Percentiles rank a stretch among this genome's conserved stretches.
These are phyloP conservation scores for Monochamus alternatus DNA, from an alignment of 2,888 invertebrate genomes.

Conservation along the genomic window DNA sequence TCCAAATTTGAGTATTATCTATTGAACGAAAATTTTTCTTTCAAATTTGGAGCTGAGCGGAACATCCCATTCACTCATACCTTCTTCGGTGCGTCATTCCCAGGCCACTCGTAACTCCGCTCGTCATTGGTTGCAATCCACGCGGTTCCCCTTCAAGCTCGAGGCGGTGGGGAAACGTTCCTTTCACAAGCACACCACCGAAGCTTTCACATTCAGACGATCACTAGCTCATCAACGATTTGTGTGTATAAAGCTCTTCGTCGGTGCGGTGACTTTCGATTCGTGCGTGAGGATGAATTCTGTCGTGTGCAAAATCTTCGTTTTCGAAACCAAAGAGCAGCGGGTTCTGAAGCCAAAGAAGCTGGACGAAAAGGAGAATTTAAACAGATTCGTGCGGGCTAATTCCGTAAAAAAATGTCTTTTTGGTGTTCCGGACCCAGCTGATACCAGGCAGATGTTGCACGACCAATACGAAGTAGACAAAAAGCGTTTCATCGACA, in stretches of 20 bases:
- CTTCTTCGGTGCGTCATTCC: constrained; percentile 11
- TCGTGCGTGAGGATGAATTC: constrained; percentile 41
- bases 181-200: constrained; percentile 9
- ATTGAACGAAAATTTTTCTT: background rate
- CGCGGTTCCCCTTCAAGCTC: constrained; percentile 12
- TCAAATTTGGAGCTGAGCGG: background rate
- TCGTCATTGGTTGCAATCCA: constrained; percentile 23
- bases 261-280: background rate
- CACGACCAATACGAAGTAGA: constrained; percentile 76
- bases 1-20: constrained; percentile 5
- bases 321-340: constrained; percentile 47
- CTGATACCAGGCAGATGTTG: constrained; percentile 75
- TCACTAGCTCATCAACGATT: background rate
- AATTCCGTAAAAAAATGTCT: constrained; percentile 72
- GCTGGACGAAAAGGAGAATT: constrained; percentile 41
- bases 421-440: constrained; percentile 76
- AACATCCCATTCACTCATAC: constrained; percentile 19
- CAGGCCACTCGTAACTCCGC: background rate
- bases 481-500: constrained; percentile 74
- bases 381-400: constrained; percentile 33
- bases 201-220: constrained; percentile 21
- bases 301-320: constrained; percentile 53
- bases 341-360: constrained; percentile 47
- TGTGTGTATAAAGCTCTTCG: background rate
- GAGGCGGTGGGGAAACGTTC: constrained; percentile 19